Evolutionary conservation across 2,888 invertebrate species (phyloP), one percentile per base, ranked within the genome.

Genomic region (Trimorus sp.): DNA sequence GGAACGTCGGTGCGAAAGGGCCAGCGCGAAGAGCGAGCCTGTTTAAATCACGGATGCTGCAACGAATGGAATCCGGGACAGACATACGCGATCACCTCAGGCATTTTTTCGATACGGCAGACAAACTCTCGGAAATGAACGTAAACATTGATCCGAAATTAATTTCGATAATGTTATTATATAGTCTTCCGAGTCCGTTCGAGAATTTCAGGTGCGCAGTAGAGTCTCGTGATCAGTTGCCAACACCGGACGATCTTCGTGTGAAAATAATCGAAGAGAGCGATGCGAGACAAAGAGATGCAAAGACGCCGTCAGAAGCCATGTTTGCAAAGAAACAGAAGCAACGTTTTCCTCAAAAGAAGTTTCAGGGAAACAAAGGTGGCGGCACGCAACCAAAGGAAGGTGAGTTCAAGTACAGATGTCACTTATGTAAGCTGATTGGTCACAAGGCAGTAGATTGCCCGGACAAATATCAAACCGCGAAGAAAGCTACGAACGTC

Each of bases 1-100:
- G n/a, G n/a, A n/a, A n/a, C n/a, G n/a, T n/a, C n/a, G n/a, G n/a
- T n/a, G n/a, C 58, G 8, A 56, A 37, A n/a, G 56, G 56, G 11
- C 56, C 56, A 6, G 56, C 37, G 1, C 37, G 59, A 9, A 59
- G 38, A 42, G 82, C 82, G 6, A 53, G 60, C 5, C 53, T 60
- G 1, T 40, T 82, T 16, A 82, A 82, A 6, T 36, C 45, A 6
- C 40, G 65, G n/a, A n/a, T 48, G 48, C n/a, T n/a, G 6, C 11
- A n/a, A n/a, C 11, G n/a, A n/a, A 48, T 48, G 48, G 48, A 48
- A 48, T 11, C 11, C 14, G 48, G 14, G n/a, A n/a, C 11, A 11
- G 48, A 48, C 48, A n/a, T n/a, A 12, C 48, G 48, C n/a, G 48
- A 48, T 7, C 48, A 48, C 6, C 11, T n/a, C 12, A 11, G 48